Evolutionary conservation across 2,797 vertebrate species (phyloP), one percentile per base, ranked within the genome.

Genomic region (Cryptoprocta ferox): DNA sequence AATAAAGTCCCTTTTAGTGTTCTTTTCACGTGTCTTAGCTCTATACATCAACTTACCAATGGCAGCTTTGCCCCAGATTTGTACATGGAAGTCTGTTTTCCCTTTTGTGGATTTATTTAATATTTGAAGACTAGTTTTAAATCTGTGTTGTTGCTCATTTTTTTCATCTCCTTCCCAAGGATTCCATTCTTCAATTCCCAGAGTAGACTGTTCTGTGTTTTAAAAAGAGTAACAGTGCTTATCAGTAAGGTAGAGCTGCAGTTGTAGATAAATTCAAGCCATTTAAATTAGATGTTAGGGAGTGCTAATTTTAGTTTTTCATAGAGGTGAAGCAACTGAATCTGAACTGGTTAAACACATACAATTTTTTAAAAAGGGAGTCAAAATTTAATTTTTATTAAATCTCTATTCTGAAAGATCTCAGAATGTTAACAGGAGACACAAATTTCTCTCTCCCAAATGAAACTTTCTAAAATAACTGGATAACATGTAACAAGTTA

Each of bases 1-100:
- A 32, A 61, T 16, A 42, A 75, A 65, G 56, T 83, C 15, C 42
- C 48, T n/a, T 61, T 89, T 53, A 45, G 1, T 39, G 63, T 78
- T 21, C 37, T 53, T 87, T 93, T 80, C 66, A 88, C 18, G 42
- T 9, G 16, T 63, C n/a, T 86, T 70, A 73, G 53, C 35, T 71
- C 26, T 90, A 78, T 3, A 84, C 11, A 37, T 0, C 48, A 70
- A 97, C 99, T 99, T 98, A 99, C 99, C 99, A 97, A 99, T 99
- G 76, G 99, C 99, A 97, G 99, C 99, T 99, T 99, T 99, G 16
- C 99, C 99, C 99, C 99, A 99, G 12, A 99, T 99, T 96, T 99
- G 99, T n/a, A 99, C 99, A 97, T 87, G 99, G 87, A 99, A 98
- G 88, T 98, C 98, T 98, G 98, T 98, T 79, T 99, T 98, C 96